Percentiles rank a stretch among this genome's conserved stretches.
Evolutionary conservation across 2,888 invertebrate genomes (phyloP).

Genomic region (Lamellibrachia columna): DNA sequence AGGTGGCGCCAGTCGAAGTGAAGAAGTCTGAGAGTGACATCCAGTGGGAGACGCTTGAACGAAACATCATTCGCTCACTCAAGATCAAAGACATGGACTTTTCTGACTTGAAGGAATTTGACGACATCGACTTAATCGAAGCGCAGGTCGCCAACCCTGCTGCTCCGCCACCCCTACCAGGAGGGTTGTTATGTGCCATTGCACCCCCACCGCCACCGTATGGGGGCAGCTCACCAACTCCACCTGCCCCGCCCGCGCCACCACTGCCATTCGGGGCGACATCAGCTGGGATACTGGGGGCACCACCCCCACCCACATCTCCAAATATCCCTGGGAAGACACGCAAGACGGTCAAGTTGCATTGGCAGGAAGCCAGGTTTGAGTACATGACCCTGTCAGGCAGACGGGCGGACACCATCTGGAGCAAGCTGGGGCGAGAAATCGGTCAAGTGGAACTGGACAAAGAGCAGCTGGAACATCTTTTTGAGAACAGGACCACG

Average conservation of each 20-base stretch:
- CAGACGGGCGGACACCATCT: conserved; percentile 56
- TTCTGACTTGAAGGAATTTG: conserved; percentile 87
- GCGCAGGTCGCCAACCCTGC: conserved; percentile 68
- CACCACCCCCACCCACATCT: conserved; percentile 29
- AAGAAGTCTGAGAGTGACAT: conserved; percentile 73
- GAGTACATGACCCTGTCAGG: conserved; percentile 41
- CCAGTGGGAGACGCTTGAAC: conserved; percentile 88
- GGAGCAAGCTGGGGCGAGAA: conserved; percentile 53
- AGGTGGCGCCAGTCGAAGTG: background rate
- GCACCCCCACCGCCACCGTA: conserved; percentile 63
- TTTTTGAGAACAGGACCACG: conserved; percentile 96
- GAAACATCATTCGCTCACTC: conserved; percentile 47
- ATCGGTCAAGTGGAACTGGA: conserved; percentile 77
- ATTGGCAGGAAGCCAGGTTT: conserved; percentile 86
- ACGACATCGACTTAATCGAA: conserved; percentile 77
- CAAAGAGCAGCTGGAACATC: conserved; percentile 90
- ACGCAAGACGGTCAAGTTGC: conserved; percentile 94
- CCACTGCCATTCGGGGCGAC: conserved; percentile 38
- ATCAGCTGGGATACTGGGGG: background rate
- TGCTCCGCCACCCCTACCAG: background rate
- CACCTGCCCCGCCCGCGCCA: conserved; percentile 53
- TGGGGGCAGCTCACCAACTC: conserved; percentile 49
- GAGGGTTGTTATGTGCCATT: conserved; percentile 25
- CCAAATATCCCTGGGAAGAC: conserved; percentile 68
- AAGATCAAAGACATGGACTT: conserved; percentile 94